Base-by-base conservation (phyloP, 2,113 vertebrate species). In the Pangasianodon hypophthalmus region DNA sequence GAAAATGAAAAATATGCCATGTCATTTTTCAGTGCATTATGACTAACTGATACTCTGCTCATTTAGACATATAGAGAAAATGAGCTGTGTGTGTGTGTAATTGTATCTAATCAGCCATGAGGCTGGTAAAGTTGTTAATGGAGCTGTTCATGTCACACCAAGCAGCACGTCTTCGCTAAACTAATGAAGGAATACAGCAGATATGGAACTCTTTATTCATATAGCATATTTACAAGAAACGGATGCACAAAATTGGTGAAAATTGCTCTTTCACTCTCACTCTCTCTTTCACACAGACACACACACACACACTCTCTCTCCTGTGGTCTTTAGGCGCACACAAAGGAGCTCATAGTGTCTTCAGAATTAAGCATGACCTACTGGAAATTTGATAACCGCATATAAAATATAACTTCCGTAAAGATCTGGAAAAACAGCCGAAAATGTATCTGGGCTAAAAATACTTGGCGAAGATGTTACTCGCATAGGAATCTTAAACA, bases 31-130 rank as follows among this genome's bases (percentile, higher is more conserved):
- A 75, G 37, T 75, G 67, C 41, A 44, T 44, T 10, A 75, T 75
- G 73, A 75, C 19, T 24, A 88, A 87, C 8, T 87, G 71, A n/a
- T 79, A 11, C 2, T 32, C 6, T 37, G 18, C 18, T 6, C 6
- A 52, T 54, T 46, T 13, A 21, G n/a, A 91, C 16, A 11, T 24
- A 75, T 48, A 75, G n/a, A 91, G 54, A 62, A 18, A 67, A 80
- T 24, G 62, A 29, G n/a, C 37, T n/a, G 11, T n/a, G 48, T 81
- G 44, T 71, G 67, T 29, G 24, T 88, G 29, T 50, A 79, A 48
- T 18, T 79, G 37, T n/a, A 50, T 88, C 77, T 88, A 37, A 80
- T 79, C 56, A 58, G 73, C 87, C 60, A 86, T 92, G 62, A 85
- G 8, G 50, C 69, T 44, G 87, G 56, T 69, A 88, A 89, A 50